phyloP scores from a whole-genome alignment of 2,888 invertebrate genomes.

The Netelia virgata region DNA sequence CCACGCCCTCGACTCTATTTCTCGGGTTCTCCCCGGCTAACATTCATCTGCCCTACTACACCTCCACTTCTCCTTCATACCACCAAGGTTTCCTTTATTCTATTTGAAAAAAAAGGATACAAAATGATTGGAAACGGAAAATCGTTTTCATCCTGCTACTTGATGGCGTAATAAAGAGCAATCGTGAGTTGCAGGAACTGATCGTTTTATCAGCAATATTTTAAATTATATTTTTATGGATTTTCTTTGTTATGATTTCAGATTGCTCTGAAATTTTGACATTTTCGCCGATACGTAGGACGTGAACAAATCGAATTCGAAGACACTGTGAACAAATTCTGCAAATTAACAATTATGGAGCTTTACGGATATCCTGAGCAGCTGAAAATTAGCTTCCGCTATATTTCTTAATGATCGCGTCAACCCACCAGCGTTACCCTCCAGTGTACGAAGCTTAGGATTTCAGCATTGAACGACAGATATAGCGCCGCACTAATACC shows the following conservation, averaged over 20 bases:
- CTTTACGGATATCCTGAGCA: conserved; percentile 66
- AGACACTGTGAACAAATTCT: conserved; percentile 71
- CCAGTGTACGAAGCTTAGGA: background rate
- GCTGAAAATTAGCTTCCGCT: conserved; percentile 50
- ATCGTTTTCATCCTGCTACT: background rate
- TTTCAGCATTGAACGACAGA: background rate
- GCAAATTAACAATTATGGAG: conserved; percentile 77
- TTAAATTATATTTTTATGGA: background rate
- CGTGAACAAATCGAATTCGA: too few species aligned
- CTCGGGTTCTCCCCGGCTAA: background rate
- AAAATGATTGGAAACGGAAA: background rate
- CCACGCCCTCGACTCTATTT: background rate
- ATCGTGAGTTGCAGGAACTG: background rate
- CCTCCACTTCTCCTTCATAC: background rate
- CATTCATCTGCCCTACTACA: background rate
- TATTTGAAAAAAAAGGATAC: background rate
- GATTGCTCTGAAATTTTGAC: too few species aligned
- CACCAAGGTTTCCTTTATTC: background rate
- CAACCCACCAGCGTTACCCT: background rate
- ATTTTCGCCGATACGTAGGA: too few species aligned
- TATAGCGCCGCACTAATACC: background rate
- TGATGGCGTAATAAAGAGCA: background rate
- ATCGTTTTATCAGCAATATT: background rate
- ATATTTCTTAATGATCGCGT: conserved; percentile 12
- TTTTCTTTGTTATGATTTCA: background rate